Evolutionary conservation across 1,140 invertebrate species (phyloP), one percentile per base, ranked within the genome.

Genomic region (Oedothorax gibbosus): DNA sequence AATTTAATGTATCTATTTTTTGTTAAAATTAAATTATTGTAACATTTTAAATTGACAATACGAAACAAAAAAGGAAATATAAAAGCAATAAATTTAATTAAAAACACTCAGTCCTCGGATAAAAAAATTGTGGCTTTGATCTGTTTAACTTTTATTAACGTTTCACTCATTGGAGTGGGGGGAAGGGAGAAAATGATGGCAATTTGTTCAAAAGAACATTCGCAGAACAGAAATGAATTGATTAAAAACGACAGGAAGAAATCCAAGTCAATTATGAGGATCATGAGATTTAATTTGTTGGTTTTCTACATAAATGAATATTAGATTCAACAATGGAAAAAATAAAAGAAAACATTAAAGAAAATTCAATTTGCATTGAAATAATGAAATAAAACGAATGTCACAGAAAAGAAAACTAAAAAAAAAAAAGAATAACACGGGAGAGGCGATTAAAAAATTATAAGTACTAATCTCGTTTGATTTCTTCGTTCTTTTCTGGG

Each of bases 201-300:
- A 6, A 62, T 18, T 62, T 62, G 35, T 35, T 35, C 35, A 62
- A 62, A 62, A 62, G 18, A 12, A 66, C n/a, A 11, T 51, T 9
- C 72, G 7, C 56, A 6, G 51, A 77, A 77, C 60, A 62, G 62
- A 77, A 77, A 65, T 77, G 65, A 77, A 77, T 77, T 77, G 75
- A 77, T 77, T 77, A 79, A 79, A 79, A 66, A 66, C 11, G 62
- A 14, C 64, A 14, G 11, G 64, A 49, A 68, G 50, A 65, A 79
- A 20, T 49, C 77, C 14, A 68, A 79, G 77, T 79, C 77, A 79
- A 79, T 79, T 79, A 79, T 68, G 56, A 53, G 56, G 64, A 66
- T 79, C 77, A 79, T 66, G 51, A 66, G 64, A 79, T 66, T 79
- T 79, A 79, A 79, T 79, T 79, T 79, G 77, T 79, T 79, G 77